Base-by-base conservation (phyloP, 1,140 invertebrate genomes). In the Leptopilina boulardi region DNA sequence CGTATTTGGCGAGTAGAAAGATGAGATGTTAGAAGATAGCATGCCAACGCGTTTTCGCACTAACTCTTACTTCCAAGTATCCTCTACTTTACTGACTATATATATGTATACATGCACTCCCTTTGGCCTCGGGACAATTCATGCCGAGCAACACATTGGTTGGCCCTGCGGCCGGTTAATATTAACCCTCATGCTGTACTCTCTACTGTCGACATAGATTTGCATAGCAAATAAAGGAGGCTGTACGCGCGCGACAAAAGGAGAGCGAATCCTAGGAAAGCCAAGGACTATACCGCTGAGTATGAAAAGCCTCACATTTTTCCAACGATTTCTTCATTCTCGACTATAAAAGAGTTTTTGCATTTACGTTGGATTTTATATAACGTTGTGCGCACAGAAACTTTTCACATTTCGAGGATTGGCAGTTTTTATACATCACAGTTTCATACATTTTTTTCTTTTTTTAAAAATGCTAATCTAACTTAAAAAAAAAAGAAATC, bases 141-240 rank as follows among this genome's bases (percentile, higher is more conserved):
- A 11, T 73, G 30, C 70, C 70, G 47, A 41, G 41, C 74, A 73
- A 73, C 73, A 23, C 56, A 70, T 76, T 78, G 77, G 74, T 66
- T 73, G 78, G 71, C 75, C 85, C 70, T 82, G 76, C 66, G 76
- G 56, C 75, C 77, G 82, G 80, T 86, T 87, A 89, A 89, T 88
- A 89, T 88, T 87, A 87, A 88, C 75, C 76, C 77, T 70, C 78
- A 44, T 56, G 66, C 54, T 72, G 47, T 66, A 41, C 73, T 59
- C 78, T 74, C 77, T 77, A 80, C 66, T 78, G 80, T 77, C 83
- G 73, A 82, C 83, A 86, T 86, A 83, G 81, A 88, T 89, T 89
- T 89, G 77, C 87, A 88, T 88, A 86, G n/a, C n/a, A n/a, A n/a
- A 87, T 87, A 88, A 87, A 88, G 86, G 86, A 30, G 80, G 79